Conservation (phyloP, 2,113 vertebrate genomes). For the Dolichotis patagonum region DNA sequence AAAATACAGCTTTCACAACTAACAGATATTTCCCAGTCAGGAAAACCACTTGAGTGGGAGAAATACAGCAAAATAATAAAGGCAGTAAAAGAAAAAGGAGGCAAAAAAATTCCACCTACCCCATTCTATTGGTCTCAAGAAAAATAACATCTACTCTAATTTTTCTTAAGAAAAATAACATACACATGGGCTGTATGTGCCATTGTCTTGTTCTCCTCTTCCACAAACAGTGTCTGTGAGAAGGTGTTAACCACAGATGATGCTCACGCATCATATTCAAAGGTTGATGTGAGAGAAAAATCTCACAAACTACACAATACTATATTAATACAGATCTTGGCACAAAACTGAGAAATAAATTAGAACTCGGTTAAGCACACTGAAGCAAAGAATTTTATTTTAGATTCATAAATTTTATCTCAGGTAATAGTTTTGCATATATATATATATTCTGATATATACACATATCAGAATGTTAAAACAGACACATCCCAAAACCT, state of each 20-base stretch:
- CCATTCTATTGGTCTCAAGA: background rate
- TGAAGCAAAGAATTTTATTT: background rate
- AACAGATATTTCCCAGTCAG: background rate
- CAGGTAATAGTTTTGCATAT: background rate
- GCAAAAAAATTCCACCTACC: background rate
- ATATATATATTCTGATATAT: too few relatives aligned
- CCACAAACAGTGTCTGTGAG: background rate
- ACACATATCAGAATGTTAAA: too few relatives aligned
- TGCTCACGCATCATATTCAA: background rate
- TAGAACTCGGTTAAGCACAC: conserved; percentile 7
- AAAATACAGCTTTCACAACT: background rate
- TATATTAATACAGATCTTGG: background rate
- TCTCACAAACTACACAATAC: background rate
- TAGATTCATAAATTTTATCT: conserved; percentile 37
- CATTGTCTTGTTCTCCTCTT: background rate
- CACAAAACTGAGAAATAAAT: conserved; percentile 5
- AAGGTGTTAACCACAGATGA: background rate
- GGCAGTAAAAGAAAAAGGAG: background rate
- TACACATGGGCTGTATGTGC: background rate
- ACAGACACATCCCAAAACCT: background rate
- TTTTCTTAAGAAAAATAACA: background rate
- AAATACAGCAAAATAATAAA: background rate
- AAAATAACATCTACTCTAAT: background rate
- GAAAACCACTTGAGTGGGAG: background rate
- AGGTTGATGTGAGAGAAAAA: background rate